Base-by-base conservation (phyloP, 2,888 invertebrate species). In the Lochmaea capreae region DNA sequence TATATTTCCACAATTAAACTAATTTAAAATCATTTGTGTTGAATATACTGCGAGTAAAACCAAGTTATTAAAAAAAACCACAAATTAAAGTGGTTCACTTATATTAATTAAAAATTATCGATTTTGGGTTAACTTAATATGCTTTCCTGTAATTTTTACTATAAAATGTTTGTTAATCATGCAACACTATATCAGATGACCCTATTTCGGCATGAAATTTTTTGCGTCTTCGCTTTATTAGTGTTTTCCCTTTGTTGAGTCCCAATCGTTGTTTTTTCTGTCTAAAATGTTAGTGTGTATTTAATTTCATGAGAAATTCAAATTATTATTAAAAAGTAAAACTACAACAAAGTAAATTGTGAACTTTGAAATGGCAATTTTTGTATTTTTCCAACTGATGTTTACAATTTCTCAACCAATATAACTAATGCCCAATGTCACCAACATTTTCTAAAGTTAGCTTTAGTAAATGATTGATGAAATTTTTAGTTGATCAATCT, bases 21-120 rank as follows among this genome's bases (percentile, higher is more conserved):
- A 33, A 33, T 33, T 33, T 33, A 33, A 33, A 33, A 33, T 26
- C 26, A 26, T 33, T 33, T 33, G 5, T 33, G 5, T 33, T 33
- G 5, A 33, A 33, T 33, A 39, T 39, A 39, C 33, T 9, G 33
- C 2, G 1, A 0, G 33, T 8, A 8, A 39, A 39, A 39, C 33
- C 33, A 39, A 33, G 3, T 33, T 33, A 33, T 33, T 33, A 4
- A 6, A 4, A 33, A 33, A 33, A 33, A 33, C 33, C 0, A 39
- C 33, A 39, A 42, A 43, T 63, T 33, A 16, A 63, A 63, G 18
- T 6, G 12, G 16, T 43, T 10, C 33, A 54, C 39, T 43, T 58
- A 43, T 16, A 43, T 22, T 67, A 67, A 67, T 67, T 67, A 67
- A 67, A 67, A 42, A 16, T 14, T 67, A 67, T 67, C 12, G 67